Conservation (phyloP, 2,888 invertebrate species). For the Noctua comes region DNA sequence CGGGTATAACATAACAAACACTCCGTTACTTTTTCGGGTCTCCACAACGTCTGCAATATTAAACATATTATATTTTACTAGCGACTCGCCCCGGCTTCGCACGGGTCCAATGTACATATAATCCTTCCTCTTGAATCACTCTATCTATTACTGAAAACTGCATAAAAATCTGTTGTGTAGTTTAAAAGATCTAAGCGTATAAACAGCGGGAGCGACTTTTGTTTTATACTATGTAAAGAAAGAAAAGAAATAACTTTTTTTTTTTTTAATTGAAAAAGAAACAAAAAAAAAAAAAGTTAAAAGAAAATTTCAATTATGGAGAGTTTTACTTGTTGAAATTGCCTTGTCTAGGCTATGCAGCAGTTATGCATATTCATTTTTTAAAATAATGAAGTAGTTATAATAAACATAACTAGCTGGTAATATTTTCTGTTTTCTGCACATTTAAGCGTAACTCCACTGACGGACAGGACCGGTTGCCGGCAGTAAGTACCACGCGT, state of each 20-base stretch:
- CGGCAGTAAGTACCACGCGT: conserved; percentile 59
- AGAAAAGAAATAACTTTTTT: too few species aligned
- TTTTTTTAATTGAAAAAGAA: too few species aligned
- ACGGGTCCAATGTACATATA: too few species aligned
- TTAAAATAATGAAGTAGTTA: neutral
- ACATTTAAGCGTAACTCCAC: conserved; percentile 41
- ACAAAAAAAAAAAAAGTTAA: too few species aligned
- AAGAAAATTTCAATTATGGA: neutral
- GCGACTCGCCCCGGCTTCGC: too few species aligned
- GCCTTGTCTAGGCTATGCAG: neutral
- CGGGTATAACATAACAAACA: neutral
- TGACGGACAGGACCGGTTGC: conserved; percentile 71
- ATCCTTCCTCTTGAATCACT: too few species aligned
- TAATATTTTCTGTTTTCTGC: conserved; percentile 33
- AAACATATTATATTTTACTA: neutral
- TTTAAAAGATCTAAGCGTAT: too few species aligned
- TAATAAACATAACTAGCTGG: too few species aligned
- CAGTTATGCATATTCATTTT: neutral
- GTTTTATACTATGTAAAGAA: too few species aligned
- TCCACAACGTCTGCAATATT: neutral
- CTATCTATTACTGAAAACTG: too few species aligned
- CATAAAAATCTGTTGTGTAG: too few species aligned
- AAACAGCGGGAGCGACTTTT: too few species aligned
- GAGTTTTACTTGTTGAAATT: neutral
- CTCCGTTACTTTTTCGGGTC: neutral